Evolutionary conservation across 2,797 vertebrate species (phyloP).

Genomic region (Rhyacichthys aspro): DNA sequence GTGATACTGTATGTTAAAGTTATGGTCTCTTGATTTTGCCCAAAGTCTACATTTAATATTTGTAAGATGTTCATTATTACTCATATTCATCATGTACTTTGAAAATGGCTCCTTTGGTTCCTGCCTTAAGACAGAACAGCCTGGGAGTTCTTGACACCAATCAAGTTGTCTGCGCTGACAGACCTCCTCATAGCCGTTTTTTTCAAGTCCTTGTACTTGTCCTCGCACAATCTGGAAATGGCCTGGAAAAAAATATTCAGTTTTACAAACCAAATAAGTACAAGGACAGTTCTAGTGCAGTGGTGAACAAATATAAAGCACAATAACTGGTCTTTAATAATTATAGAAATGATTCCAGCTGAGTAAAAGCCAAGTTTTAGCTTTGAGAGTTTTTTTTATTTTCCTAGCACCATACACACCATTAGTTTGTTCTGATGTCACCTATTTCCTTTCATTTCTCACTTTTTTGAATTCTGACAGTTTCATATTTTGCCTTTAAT

Average conservation of each 20-base stretch:
- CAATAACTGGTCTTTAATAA: too few species aligned
- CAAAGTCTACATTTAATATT: slow-evolving; percentile 20
- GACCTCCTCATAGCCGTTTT: slow-evolving; percentile 89
- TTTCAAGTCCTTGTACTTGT: slow-evolving; percentile 95
- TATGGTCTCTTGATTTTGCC: slow-evolving; percentile 8
- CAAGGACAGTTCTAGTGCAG: too few species aligned
- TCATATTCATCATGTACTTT: slow-evolving; percentile 29
- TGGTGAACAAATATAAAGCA: too few species aligned
- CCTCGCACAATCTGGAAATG: slow-evolving; percentile 96
- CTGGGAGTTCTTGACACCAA: slow-evolving; percentile 88
- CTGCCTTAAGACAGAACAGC: slow-evolving; percentile 91
- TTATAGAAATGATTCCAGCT: too few species aligned
- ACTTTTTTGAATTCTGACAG: too few species aligned
- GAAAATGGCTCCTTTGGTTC: slow-evolving; percentile 15
- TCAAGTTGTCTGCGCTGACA: slow-evolving; percentile 93
- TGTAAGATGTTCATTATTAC: slow-evolving; percentile 13
- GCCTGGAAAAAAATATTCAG: slow-evolving; percentile 75
- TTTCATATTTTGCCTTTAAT: too few species aligned
- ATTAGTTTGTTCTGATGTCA: too few species aligned
- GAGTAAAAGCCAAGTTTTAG: too few species aligned
- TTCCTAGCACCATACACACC: too few species aligned
- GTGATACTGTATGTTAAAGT: slow-evolving; percentile 34
- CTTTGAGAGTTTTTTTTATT: too few species aligned
- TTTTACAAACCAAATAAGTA: neutral
- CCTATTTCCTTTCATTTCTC: too few species aligned